Percentiles rank a stretch among this genome's conserved stretches.
Conservation (phyloP, 1,140 invertebrate genomes). For the Drosophila varians region DNA sequence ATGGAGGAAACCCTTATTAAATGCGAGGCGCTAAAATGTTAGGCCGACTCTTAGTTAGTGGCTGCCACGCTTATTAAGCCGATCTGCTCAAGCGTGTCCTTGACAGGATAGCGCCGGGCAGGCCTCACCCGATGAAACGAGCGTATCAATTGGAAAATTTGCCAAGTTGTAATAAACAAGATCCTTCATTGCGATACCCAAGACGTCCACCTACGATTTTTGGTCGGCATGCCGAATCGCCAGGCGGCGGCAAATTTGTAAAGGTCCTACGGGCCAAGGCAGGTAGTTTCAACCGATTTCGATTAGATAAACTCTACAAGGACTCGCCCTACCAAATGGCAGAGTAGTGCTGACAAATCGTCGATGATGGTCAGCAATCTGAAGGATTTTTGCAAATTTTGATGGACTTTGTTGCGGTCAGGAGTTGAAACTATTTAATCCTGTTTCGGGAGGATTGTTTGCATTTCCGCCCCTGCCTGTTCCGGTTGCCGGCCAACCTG, state of each 20-base stretch:
- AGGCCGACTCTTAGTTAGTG: conserved; percentile 57
- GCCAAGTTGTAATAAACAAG: conserved; percentile 82
- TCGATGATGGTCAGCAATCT: conserved; percentile 27
- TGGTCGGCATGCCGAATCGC: conserved; percentile 60
- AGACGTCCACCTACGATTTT: conserved; percentile 12
- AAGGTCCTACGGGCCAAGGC: conserved; percentile 33
- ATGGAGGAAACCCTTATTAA: conserved; percentile 29
- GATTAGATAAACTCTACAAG: conserved; percentile 62
- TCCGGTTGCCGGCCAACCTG: conserved; percentile 56
- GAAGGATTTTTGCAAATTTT: conserved; percentile 69
- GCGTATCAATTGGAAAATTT: conserved; percentile 75
- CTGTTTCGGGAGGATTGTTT: conserved; percentile 50
- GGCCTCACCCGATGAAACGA: conserved; percentile 8
- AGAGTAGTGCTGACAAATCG: conserved; percentile 75
- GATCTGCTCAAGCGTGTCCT: conserved; percentile 51
- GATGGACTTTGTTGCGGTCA: conserved; percentile 53
- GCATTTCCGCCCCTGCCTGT: conserved; percentile 72
- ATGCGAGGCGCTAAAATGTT: conserved; percentile 66
- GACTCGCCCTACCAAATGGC: conserved; percentile 16
- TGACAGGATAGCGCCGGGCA: conserved; percentile 57
- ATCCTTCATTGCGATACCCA: conserved; percentile 72
- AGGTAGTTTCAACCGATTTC: conserved; percentile 39
- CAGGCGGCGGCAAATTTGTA: conserved; percentile 50
- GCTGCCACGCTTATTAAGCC: conserved; percentile 74
- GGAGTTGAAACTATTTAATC: conserved; percentile 58